Evolutionary conservation across 2,888 invertebrate species (phyloP), one percentile per base, ranked within the genome.

Genomic region (Fragum whitleyi): DNA sequence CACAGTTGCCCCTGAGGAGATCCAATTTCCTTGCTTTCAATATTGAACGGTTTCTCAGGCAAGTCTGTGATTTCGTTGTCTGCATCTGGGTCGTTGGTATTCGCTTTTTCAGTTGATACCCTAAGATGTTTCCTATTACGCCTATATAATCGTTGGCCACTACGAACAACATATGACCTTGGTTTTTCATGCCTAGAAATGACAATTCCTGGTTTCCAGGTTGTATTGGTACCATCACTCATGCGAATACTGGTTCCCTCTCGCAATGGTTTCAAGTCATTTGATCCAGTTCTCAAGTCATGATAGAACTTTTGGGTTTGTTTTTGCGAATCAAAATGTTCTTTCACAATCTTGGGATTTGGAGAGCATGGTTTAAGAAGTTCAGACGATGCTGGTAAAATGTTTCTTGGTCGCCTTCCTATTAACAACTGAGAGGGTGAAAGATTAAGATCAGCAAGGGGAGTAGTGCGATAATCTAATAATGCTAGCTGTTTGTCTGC

Each of bases 381-480:
- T 47, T 32, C 69, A 39, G 47, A 28, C 1, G 61, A 71, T n/a
- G 70, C 62, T 29, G 81, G 79, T 29, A 86, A 36, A 16, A 28
- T 72, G 62, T 82, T 86, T 23, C 82, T 71, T 14, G 82, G 79
- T 62, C 77, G 51, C 57, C 86, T 76, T 23, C 75, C 74, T 84
- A 87, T 80, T 2, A 80, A 68, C 2, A 86, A 70, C 74, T 86
- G 79, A 14, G 79, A 47, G 26, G 79, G 79, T 28, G 79, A 81
- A 9, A 85, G 51, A 36, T 83, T 76, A 0, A 76, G 55, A 23
- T 57, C 53, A 51, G 72, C 72, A 28, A 83, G 19, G 28, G 82
- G 84, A 55, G 84, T 86, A 19, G 81, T 81, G 39, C 75, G 57
- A 51, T 79, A 86, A 69, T 70, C 77, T 14, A 83, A 69, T 23